A percentile compares a stretch with the other conserved stretches of the same genome.
phyloP scores from a whole-genome alignment of 2,888 invertebrate species.

The Lasiommata megera region DNA sequence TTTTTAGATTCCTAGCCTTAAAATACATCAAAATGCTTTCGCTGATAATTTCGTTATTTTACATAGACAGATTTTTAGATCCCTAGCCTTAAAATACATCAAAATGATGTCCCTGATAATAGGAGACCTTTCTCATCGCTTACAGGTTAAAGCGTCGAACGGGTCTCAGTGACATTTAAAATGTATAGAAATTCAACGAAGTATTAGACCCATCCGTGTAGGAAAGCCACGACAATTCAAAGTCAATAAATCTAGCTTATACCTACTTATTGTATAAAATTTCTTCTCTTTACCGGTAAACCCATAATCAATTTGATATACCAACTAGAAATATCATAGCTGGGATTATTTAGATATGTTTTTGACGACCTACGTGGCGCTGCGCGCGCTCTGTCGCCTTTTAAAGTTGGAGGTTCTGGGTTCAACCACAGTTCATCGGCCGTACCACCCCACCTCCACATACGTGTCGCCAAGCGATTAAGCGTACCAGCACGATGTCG shows the following conservation, averaged over 20 bases:
- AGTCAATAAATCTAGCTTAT: constrained; percentile 35
- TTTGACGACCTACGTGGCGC: too few species aligned
- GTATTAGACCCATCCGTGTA: constrained; percentile 40
- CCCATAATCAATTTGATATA: constrained; percentile 3
- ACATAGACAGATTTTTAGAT: constrained; percentile 10
- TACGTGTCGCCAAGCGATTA: too few species aligned
- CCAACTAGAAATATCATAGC: not conserved
- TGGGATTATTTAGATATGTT: not conserved
- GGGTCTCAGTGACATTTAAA: constrained; percentile 67
- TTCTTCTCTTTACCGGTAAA: constrained; percentile 1
- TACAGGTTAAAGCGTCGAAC: constrained; percentile 38
- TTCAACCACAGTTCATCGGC: too few species aligned
- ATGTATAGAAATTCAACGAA: constrained; percentile 48
- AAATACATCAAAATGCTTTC: constrained; percentile 27
- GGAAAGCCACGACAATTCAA: constrained; percentile 25
- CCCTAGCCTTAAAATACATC: constrained; percentile 14
- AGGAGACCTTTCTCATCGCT: constrained; percentile 27
- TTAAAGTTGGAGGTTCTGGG: too few species aligned
- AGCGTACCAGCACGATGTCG: too few species aligned
- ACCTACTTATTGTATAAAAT: constrained; percentile 11
- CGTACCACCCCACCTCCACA: too few species aligned
- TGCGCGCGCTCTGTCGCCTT: too few species aligned
- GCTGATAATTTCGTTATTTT: not conserved
- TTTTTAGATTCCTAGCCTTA: constrained; percentile 13
- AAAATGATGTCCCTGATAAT: constrained; percentile 30